A percentile compares a stretch with the other conserved stretches of the same genome.
These are phyloP conservation scores for Thinocorus orbignyianus DNA, from an alignment of 2,113 vertebrate genomes.

Conservation along the genomic window DNA sequence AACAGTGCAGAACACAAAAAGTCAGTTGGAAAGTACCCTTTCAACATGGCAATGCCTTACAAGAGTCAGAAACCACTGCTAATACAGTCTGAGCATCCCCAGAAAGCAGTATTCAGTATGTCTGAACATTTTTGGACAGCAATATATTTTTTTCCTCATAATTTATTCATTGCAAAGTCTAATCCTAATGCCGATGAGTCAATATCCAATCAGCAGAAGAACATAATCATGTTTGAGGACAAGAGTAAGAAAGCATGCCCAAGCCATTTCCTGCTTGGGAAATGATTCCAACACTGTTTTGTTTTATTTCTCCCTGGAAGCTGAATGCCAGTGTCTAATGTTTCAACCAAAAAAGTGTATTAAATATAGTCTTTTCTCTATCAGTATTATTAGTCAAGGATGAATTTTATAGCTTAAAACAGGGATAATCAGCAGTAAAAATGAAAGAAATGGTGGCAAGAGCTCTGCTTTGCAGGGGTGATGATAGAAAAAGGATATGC, in stretches of 20 bases:
- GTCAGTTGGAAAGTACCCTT: neutral
- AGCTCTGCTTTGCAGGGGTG: neutral
- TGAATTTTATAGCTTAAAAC: slow-evolving; percentile 15
- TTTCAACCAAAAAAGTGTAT: slow-evolving; percentile 25
- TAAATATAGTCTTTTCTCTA: slow-evolving; percentile 32
- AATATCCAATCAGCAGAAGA: slow-evolving; percentile 4
- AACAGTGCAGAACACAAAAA: neutral
- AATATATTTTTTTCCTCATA: slow-evolving; percentile 4
- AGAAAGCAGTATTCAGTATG: neutral
- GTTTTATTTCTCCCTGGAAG: slow-evolving; percentile 36
- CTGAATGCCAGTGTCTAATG: neutral
- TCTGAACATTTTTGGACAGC: neutral
- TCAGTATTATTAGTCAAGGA: slow-evolving; percentile 30
- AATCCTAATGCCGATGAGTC: neutral
- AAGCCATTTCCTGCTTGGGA: slow-evolving; percentile 55
- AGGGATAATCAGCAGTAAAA: slow-evolving; percentile 22
- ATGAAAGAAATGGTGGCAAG: neutral
- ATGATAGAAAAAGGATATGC: neutral
- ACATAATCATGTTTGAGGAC: slow-evolving; percentile 20
- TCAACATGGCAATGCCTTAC: neutral
- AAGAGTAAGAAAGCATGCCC: slow-evolving; percentile 18
- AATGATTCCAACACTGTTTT: neutral
- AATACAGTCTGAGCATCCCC: neutral
- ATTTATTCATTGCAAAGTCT: slow-evolving; percentile 51
- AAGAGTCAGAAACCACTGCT: neutral